Base-by-base conservation (phyloP, 1,140 invertebrate species). In the Venturia canescens region DNA sequence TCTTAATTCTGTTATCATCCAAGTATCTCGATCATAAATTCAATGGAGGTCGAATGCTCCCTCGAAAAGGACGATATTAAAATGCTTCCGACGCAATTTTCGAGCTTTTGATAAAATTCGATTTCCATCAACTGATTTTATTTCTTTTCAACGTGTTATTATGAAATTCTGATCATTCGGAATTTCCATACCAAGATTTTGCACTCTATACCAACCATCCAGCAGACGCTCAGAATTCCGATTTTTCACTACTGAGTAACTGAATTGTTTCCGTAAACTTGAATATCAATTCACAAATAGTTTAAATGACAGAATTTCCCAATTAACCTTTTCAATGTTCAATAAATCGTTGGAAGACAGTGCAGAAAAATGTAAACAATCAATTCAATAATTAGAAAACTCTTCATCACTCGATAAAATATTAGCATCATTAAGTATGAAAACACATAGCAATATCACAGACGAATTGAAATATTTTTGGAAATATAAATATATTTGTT, bases 11-110 rank as follows among this genome's bases (percentile, higher is more conserved):
- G 18, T 74, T 74, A 74, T 74, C 71, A 23, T 23, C 23, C 48
- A 31, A 13, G 48, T 74, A 53, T 53, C 44, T 57, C 48, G 71
- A 74, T 57, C 71, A 38, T 70, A 50, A 50, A 72, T 72, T 48
- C 38, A 72, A 48, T 72, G 70, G 70, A 57, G 44, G 18, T 29
- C 9, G 48, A 74, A 57, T 74, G n/a, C n/a, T 7, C 18, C 2
- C 13, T 57, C 44, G 23, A 23, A 18, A 29, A 29, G 71, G 48
- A 27, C 15, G 23, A 44, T 44, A 44, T 44, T 27, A n/a, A 53
- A 53, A 27, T 18, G 23, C 34, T 74, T 57, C 70, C 5, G 21
- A 72, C 31, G 31, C 21, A 16, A 72, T 15, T 48, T 50, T 6
- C 11, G 11, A 48, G 6, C 1, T 16, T 34, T 27, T 13, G 9